Evolutionary conservation across 2,888 invertebrate species (phyloP), one percentile per base, ranked within the genome.

Genomic region (Trilocha varians): DNA sequence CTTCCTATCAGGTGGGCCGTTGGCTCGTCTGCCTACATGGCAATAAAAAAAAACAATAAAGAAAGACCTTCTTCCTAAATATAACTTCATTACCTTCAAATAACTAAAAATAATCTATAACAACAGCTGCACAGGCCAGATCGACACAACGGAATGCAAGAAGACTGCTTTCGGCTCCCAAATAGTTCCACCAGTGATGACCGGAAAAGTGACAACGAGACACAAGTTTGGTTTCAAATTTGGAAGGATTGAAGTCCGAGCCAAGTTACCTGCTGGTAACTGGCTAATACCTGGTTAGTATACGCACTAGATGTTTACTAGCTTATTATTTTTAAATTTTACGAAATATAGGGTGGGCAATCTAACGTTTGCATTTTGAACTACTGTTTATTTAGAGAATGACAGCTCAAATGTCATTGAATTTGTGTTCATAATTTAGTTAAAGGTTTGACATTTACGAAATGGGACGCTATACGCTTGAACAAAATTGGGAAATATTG

Each of bases 271-370:
- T 0, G 80, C 83, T 42, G 94, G 94, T 0, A 90, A 91, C 68
- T 94, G 94, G 94, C 70, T 94, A 34, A 80, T 92, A 57, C 93
- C 94, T 47, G 87, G 94, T 93, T 71, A 48, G 38, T 13, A 33
- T 39, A 2, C 4, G 6, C 1, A n/a, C n/a, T 16, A 16, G 6
- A 32, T n/a, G 3, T 17, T 16, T n/a, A 15, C n/a, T 2, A 17
- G 15, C 35, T 4, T 35, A 14, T 13, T 13, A 5, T 18, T 4
- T 8, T n/a, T n/a, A n/a, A n/a, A n/a, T n/a, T n/a, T n/a, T n/a
- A n/a, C n/a, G n/a, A n/a, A n/a, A n/a, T n/a, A n/a, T n/a, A n/a
- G n/a, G n/a, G n/a, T n/a, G n/a, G n/a, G n/a, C n/a, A n/a, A n/a
- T n/a, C n/a, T n/a, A n/a, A n/a, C n/a, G n/a, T n/a, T n/a, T n/a